Percentiles rank a stretch among this genome's conserved stretches.
These are phyloP conservation scores for Melitaea athalia DNA, from an alignment of 2,888 invertebrate genomes.

Conservation along the genomic window DNA sequence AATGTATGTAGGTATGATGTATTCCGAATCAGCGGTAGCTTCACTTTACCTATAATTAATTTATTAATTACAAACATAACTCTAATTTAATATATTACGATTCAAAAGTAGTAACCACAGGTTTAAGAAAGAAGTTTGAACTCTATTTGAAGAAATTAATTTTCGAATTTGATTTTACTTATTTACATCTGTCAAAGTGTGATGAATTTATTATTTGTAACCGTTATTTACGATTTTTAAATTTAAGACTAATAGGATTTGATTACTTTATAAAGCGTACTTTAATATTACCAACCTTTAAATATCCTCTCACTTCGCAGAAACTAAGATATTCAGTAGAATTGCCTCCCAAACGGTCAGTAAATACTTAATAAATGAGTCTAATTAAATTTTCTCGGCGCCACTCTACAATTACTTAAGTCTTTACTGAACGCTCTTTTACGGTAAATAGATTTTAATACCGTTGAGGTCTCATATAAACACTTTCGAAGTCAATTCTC, in stretches of 20 bases:
- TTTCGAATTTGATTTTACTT: neutral
- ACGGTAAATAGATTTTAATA: constrained; percentile 2
- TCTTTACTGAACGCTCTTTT: neutral
- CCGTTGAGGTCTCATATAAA: constrained; percentile 9
- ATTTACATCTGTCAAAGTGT: too few species aligned
- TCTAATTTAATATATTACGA: too few species aligned
- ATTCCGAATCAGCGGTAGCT: too few species aligned
- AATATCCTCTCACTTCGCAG: neutral
- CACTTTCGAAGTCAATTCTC: neutral
- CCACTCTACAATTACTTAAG: constrained; percentile 12
- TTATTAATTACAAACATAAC: too few species aligned
- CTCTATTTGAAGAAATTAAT: too few species aligned
- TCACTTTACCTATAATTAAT: too few species aligned
- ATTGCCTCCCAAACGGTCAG: constrained; percentile 13
- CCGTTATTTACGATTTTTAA: too few species aligned
- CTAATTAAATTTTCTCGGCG: constrained; percentile 24
- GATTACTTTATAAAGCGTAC: neutral
- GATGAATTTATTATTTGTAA: too few species aligned
- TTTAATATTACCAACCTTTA: neutral
- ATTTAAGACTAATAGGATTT: too few species aligned
- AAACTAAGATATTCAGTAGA: neutral
- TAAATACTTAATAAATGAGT: constrained; percentile 23
- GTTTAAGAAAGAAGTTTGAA: too few species aligned
- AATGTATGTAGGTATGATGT: too few species aligned
- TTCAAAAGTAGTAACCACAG: too few species aligned